A percentile compares a stretch with the other conserved stretches of the same genome.
Evolutionary conservation across 2,888 invertebrate species (phyloP).

Genomic region (Rhyacophila evoluta): DNA sequence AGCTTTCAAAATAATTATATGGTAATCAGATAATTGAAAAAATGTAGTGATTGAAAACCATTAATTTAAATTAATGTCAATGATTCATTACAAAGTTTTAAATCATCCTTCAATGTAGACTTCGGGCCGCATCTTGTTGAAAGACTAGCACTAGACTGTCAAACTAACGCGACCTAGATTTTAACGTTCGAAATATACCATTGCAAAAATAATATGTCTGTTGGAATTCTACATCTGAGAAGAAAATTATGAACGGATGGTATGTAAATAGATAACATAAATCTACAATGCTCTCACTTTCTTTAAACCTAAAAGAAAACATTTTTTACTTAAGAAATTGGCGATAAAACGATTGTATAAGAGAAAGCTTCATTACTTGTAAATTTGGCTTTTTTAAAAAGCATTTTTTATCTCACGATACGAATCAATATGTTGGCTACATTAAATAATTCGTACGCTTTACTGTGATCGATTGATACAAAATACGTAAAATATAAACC

Average conservation of each 20-base stretch:
- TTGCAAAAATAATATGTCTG: not conserved
- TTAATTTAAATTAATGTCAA: not conserved
- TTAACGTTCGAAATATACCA: conserved; percentile 9
- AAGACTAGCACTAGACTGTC: not conserved
- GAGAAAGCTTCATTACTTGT: no score
- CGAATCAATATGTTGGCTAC: no score
- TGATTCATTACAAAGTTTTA: not conserved
- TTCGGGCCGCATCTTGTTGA: not conserved
- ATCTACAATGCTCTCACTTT: no score
- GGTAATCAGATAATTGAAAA: not conserved
- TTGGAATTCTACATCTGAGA: not conserved
- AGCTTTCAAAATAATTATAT: not conserved
- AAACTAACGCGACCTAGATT: conserved; percentile 10
- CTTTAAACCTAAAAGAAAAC: no score
- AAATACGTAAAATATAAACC: no score
- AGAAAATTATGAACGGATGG: not conserved
- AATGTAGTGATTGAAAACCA: not conserved
- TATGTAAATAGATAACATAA: no score
- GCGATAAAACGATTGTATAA: no score
- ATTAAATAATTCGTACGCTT: no score
- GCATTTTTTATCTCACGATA: no score
- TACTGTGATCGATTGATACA: no score
- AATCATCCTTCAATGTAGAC: not conserved
- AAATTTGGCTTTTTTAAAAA: no score
- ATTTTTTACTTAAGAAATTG: no score